A percentile compares a stretch with the other conserved stretches of the same genome.
These are phyloP conservation scores for Smutsia gigantea DNA, from an alignment of 2,797 vertebrate species.

Conservation along the genomic window DNA sequence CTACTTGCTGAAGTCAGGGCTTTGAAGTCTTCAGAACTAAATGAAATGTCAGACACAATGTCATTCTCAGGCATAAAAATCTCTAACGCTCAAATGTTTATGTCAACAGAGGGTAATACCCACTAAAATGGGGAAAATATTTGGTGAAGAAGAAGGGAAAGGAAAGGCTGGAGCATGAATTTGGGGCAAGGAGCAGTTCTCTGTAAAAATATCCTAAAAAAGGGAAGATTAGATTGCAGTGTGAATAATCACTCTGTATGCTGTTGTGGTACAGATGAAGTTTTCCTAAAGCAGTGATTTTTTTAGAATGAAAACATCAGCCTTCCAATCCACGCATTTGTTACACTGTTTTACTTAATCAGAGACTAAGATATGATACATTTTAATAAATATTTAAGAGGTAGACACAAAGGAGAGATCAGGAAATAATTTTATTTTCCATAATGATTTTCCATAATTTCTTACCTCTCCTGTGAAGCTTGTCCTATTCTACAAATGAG, in stretches of 20 bases:
- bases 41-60: conserved; percentile 25
- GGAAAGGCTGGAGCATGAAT: neutral
- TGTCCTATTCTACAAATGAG: neutral
- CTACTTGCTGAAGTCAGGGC: neutral
- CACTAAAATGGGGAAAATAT: conserved; percentile 25
- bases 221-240: neutral
- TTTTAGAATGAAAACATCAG: conserved; percentile 54
- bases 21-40: conserved; percentile 25
- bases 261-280: neutral
- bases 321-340: conserved; percentile 39
- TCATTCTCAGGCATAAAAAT: neutral
- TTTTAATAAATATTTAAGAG: conserved; percentile 56
- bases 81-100: neutral
- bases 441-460: neutral
- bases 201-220: neutral
- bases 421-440: conserved; percentile 59
- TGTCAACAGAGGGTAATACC: neutral
- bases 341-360: conserved; percentile 39
- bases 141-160: conserved; percentile 29
- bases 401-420: neutral
- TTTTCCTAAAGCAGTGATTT: conserved; percentile 46
- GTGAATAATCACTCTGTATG: neutral
- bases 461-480: neutral
- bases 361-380: neutral
- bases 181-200: neutral